Conservation (phyloP, 2,113 vertebrate genomes). For the Tachysurus fulvidraco region DNA sequence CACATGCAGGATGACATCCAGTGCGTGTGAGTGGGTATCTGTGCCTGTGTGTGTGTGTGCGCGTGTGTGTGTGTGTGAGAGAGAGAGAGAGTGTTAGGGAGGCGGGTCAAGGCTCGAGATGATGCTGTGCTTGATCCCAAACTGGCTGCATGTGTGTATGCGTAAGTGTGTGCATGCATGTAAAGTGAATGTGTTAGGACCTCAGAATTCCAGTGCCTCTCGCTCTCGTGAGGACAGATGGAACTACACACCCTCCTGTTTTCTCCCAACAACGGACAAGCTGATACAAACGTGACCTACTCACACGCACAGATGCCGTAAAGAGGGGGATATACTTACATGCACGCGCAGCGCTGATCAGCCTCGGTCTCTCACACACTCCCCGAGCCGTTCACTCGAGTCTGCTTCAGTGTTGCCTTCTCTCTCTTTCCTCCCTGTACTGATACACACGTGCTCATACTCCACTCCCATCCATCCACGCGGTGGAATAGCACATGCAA, state of each 20-base stretch:
- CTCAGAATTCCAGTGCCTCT: constrained; percentile 66
- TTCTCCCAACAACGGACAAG: constrained; percentile 59
- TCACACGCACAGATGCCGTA: constrained; percentile 49
- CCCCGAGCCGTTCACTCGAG: constrained; percentile 57
- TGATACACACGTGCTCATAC: constrained; percentile 50
- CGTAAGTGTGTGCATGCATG: constrained; percentile 2
- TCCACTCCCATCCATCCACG: constrained; percentile 51
- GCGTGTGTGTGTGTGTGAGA: not conserved
- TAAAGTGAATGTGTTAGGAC: constrained; percentile 6
- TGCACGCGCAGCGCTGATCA: constrained; percentile 24
- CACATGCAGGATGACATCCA: constrained; percentile 71
- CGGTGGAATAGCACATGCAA: constrained; percentile 54
- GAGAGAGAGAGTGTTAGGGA: constrained; percentile 58
- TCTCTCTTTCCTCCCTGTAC: constrained; percentile 34
- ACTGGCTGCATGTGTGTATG: constrained; percentile 3
- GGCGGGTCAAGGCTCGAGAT: constrained; percentile 40
- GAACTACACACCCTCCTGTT: constrained; percentile 47
- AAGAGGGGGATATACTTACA: constrained; percentile 40
- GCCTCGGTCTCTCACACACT: constrained; percentile 49
- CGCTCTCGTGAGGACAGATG: constrained; percentile 63
- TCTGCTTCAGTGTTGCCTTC: constrained; percentile 51
- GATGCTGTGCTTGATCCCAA: constrained; percentile 32
- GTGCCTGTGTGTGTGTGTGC: constrained; percentile 12
- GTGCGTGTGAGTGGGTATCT: constrained; percentile 31
- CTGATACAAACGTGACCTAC: constrained; percentile 59